phyloP scores from a whole-genome alignment of 2,888 invertebrate genomes.

The Gymnoscelis rufifasciata region DNA sequence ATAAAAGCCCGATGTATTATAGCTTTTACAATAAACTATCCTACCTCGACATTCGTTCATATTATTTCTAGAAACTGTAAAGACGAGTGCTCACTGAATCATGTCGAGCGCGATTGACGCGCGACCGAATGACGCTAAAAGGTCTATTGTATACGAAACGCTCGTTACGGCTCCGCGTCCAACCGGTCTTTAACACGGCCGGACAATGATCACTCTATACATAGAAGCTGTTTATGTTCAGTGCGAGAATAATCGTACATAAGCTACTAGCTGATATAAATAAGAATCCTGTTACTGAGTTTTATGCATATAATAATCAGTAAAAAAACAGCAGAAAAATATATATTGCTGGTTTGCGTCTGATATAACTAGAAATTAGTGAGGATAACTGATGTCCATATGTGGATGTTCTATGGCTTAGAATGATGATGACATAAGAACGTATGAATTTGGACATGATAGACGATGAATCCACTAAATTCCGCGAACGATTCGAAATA shows the following conservation, averaged over 20 bases:
- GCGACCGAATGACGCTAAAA: constrained; percentile 74
- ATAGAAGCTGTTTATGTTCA: constrained; percentile 58
- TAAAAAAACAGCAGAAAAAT: too few relatives aligned
- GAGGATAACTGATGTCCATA: too few relatives aligned
- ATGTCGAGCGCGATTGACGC: constrained; percentile 62
- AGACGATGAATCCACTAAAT: too few relatives aligned
- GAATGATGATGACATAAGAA: too few relatives aligned
- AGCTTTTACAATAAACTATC: too few relatives aligned
- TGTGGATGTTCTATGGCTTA: too few relatives aligned
- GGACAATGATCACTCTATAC: constrained; percentile 76
- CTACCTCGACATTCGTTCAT: too few relatives aligned
- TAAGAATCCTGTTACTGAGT: neutral
- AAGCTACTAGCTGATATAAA: neutral
- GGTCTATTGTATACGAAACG: constrained; percentile 77
- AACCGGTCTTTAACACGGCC: constrained; percentile 76
- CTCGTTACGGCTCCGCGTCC: constrained; percentile 66
- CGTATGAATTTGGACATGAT: too few relatives aligned
- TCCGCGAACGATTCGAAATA: neutral
- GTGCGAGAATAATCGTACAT: constrained; percentile 24
- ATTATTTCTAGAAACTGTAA: constrained; percentile 35
- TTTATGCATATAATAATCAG: too few relatives aligned
- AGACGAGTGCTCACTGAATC: constrained; percentile 50
- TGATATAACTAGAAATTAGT: too few relatives aligned
- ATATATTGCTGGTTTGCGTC: too few relatives aligned
- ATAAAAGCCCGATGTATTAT: too few relatives aligned